Conservation (phyloP, 1,140 invertebrate genomes). For the Drosophila kanapiae region DNA sequence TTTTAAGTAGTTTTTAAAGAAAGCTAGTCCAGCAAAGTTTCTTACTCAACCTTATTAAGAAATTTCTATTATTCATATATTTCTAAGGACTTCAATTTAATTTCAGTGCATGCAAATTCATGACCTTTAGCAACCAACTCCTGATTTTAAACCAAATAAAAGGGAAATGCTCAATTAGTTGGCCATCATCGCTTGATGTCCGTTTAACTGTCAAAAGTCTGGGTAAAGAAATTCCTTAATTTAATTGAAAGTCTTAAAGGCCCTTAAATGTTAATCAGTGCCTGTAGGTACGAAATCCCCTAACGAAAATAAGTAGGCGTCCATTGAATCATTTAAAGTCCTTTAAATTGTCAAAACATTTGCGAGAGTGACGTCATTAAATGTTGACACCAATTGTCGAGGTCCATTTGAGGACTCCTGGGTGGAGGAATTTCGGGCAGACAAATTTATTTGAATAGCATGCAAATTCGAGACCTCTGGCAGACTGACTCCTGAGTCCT, state of each 20-base stretch:
- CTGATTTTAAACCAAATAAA: background rate
- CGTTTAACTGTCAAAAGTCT: background rate
- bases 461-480: slow-evolving; percentile 1
- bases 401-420: slow-evolving; percentile 3
- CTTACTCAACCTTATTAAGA: too few species aligned
- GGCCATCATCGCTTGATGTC: background rate
- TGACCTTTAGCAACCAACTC: background rate
- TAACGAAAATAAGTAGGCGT: background rate
- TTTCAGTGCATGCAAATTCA: slow-evolving; percentile 4
- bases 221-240: background rate
- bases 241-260: background rate
- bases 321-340: background rate
- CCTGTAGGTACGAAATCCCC: background rate
- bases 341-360: slow-evolving; percentile 1
- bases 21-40: background rate
- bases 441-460: slow-evolving; percentile 12
- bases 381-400: slow-evolving; percentile 2
- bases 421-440: background rate
- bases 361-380: background rate
- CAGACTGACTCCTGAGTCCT: background rate
- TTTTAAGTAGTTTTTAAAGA: background rate
- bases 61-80: background rate
- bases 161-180: slow-evolving; percentile 7
- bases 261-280: background rate
- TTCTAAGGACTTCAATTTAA: background rate